A percentile compares a stretch with the other conserved stretches of the same genome.
These are phyloP conservation scores for Calameuta idolon DNA, from an alignment of 2,888 invertebrate species.

Conservation along the genomic window DNA sequence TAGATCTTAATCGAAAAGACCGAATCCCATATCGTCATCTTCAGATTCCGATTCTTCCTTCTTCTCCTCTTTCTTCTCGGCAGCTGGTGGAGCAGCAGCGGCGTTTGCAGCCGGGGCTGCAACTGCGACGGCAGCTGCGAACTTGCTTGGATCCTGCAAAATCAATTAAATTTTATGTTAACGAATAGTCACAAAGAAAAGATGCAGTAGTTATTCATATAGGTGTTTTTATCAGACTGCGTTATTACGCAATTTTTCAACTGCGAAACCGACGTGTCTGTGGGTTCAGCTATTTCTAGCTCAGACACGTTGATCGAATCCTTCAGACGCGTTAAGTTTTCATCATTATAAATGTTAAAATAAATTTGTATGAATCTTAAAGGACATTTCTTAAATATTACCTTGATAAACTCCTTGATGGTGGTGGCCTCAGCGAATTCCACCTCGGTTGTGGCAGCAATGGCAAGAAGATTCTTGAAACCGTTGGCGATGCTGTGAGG, in stretches of 20 bases:
- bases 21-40: conserved; percentile 98
- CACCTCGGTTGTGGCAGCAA: conserved; percentile 96
- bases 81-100: conserved; percentile 77
- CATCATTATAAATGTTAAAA: conserved; percentile 48
- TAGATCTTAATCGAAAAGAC: conserved; percentile 83
- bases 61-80: conserved; percentile 80
- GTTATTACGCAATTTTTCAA: conserved; percentile 44
- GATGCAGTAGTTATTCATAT: conserved; percentile 14
- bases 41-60: conserved; percentile 83
- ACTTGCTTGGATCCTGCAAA: conserved; percentile 92
- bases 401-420: conserved; percentile 92
- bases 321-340: conserved; percentile 49
- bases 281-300: conserved; percentile 70
- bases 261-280: conserved; percentile 52
- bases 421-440: conserved; percentile 94
- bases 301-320: conserved; percentile 52
- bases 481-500: conserved; percentile 98
- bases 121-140: conserved; percentile 79
- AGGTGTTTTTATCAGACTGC: conserved; percentile 50
- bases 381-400: conserved; percentile 47
- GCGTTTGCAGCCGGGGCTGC: conserved; percentile 73
- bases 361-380: conserved; percentile 3
- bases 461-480: conserved; percentile 96
- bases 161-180: conserved; percentile 27
- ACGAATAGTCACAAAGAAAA: conserved; percentile 13